Evolutionary conservation across 2,113 vertebrate genomes (phyloP).

Genomic region (Odontophorus gujanensis): DNA sequence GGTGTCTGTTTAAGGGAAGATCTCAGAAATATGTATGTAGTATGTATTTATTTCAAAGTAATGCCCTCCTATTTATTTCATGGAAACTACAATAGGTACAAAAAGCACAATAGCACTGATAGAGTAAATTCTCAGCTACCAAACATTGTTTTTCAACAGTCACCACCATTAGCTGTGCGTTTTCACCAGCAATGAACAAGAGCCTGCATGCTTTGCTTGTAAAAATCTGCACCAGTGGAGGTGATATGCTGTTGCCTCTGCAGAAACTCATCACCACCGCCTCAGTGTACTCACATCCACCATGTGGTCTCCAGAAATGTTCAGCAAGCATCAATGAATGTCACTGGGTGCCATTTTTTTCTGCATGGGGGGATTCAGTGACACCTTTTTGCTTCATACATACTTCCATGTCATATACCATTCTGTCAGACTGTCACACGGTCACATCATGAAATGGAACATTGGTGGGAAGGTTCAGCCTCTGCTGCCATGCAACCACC

Average conservation of each 20-base stretch:
- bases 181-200: neutral
- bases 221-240: neutral
- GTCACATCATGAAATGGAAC: neutral
- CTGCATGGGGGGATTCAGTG: neutral
- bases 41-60: neutral
- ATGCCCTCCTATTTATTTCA: neutral
- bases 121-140: neutral
- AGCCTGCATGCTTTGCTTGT: neutral
- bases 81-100: neutral
- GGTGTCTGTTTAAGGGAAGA: neutral
- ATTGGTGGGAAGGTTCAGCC: neutral
- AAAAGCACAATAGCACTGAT: neutral
- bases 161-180: neutral
- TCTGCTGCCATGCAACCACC: neutral
- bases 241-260: no score
- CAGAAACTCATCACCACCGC: neutral
- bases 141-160: neutral
- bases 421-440: neutral
- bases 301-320: no score
- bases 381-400: neutral
- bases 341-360: neutral
- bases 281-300: neutral
- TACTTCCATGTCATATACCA: neutral
- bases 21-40: neutral
- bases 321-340: neutral